Evolutionary conservation across 1,140 invertebrate genomes (phyloP).

Genomic region (Pseudomyrmex flavicornis): DNA sequence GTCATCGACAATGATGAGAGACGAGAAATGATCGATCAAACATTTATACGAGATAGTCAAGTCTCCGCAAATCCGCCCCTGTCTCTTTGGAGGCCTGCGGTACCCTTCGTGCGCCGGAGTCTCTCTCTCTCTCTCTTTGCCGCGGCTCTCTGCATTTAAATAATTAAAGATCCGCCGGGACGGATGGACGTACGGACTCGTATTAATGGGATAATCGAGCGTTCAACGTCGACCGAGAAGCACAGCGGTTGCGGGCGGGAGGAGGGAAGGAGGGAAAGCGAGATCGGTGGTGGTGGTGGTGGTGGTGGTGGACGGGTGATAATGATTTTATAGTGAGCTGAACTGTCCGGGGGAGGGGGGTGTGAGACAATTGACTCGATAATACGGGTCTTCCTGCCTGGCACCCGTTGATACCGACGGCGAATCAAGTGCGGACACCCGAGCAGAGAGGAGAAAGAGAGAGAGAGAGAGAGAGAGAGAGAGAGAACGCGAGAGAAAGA

Average conservation of each 20-base stretch:
- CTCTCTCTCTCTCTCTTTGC: slow-evolving; percentile 54
- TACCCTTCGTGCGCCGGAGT: slow-evolving; percentile 62
- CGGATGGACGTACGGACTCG: slow-evolving; percentile 76
- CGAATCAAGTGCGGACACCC: slow-evolving; percentile 82
- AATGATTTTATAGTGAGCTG: slow-evolving; percentile 85
- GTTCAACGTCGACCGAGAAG: slow-evolving; percentile 76
- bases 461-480: slow-evolving; percentile 26
- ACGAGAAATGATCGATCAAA: slow-evolving; percentile 3
- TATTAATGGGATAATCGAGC: slow-evolving; percentile 84
- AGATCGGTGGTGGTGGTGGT: slow-evolving; percentile 65
- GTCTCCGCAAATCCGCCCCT: slow-evolving; percentile 64
- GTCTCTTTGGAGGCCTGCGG: slow-evolving; percentile 62
- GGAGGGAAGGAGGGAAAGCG: slow-evolving; percentile 51
- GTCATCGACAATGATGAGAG: background rate
- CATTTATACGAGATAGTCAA: background rate
- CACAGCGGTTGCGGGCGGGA: slow-evolving; percentile 24
- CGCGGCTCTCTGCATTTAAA: slow-evolving; percentile 80
- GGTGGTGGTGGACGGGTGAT: slow-evolving; percentile 80
- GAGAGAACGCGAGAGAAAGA: slow-evolving; percentile 20
- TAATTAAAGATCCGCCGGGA: slow-evolving; percentile 82
- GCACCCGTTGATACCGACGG: slow-evolving; percentile 84
- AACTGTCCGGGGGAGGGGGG: slow-evolving; percentile 77
- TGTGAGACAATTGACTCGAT: slow-evolving; percentile 85
- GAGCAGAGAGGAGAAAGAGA: slow-evolving; percentile 69
- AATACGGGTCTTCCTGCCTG: slow-evolving; percentile 85